Evolutionary conservation across 2,113 vertebrate species (phyloP), one percentile per base, ranked within the genome.

Genomic region (Daboia siamensis): DNA sequence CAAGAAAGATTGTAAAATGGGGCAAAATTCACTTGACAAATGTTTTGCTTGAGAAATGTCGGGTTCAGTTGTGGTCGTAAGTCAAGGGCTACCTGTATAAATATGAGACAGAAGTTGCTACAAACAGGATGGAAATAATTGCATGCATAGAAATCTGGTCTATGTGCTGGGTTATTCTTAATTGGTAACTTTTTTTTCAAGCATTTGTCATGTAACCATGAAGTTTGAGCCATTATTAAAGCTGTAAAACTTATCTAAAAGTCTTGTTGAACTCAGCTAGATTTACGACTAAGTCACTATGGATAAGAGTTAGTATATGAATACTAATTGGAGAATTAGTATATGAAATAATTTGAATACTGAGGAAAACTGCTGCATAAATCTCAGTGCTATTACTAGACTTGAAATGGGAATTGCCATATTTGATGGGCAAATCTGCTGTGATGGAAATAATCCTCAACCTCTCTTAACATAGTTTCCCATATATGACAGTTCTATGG

Each of bases 401-500:
- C 0, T 20, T 61, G 46, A 9, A 69, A 7, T 46, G 20, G 29
- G 55, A 92, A 94, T 89, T 85, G 12, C 11, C 54, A 5, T 21
- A 29, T 57, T 48, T 57, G 44, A 5, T 10, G 89, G 57, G 7
- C 54, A 93, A 92, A 74, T 0, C 3, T 6, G 44, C 90, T 80
- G 69, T 84, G 1, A 26, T 87, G n/a, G 39, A 12, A 0, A 21
- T 87, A 87, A 88, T 4, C 86, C 0, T 6, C 0, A 1, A 86
- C 59, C 9, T 0, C 0, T 1, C 4, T 0, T 87, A 88, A 64
- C 5, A 44, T 44, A 9, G 1, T 56, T 29, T 48, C 0, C 17
- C 55, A 93, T 61, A 3, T 1, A 94, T 89, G 88, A 61, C 1
- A 44, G 85, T 93, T 92, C 20, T 92, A 39, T 92, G 92, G 33